Evolutionary conservation across 1,140 invertebrate species (phyloP).

Genomic region (Anastrepha obliqua): DNA sequence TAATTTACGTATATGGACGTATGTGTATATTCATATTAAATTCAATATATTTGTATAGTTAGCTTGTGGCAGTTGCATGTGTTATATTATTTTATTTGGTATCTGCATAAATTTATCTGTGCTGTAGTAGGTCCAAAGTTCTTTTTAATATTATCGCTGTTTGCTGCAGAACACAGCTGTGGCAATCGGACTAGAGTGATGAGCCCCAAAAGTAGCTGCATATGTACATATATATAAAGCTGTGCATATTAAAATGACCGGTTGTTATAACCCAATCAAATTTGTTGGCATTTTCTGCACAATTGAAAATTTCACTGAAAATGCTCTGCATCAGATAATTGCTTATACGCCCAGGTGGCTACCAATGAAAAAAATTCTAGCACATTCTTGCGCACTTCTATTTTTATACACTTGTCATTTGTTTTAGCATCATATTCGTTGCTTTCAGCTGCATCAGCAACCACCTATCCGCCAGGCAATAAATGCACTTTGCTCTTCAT

Average conservation of each 20-base stretch:
- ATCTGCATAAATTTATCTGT: neutral
- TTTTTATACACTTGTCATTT: neutral
- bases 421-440: neutral
- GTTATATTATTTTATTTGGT: too few relatives aligned
- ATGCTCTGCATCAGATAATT: neutral
- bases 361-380: neutral
- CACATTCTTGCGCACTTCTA: neutral
- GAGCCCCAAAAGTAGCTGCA: neutral
- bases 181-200: neutral
- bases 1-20: too few relatives aligned
- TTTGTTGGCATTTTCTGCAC: neutral
- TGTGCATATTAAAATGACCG: neutral
- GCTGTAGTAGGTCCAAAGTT: neutral
- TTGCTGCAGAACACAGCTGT: neutral
- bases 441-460: neutral
- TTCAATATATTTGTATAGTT: too few relatives aligned
- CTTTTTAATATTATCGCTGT: neutral
- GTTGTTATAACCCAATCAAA: neutral
- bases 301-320: neutral
- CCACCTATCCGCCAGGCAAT: constrained; percentile 5
- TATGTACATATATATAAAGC: neutral
- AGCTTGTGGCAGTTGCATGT: too few relatives aligned
- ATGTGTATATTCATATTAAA: too few relatives aligned
- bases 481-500: constrained; percentile 39
- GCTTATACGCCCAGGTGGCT: neutral